These are phyloP conservation scores for Excalfactoria chinensis DNA, from an alignment of 2,113 vertebrate genomes.

Conservation along the genomic window DNA sequence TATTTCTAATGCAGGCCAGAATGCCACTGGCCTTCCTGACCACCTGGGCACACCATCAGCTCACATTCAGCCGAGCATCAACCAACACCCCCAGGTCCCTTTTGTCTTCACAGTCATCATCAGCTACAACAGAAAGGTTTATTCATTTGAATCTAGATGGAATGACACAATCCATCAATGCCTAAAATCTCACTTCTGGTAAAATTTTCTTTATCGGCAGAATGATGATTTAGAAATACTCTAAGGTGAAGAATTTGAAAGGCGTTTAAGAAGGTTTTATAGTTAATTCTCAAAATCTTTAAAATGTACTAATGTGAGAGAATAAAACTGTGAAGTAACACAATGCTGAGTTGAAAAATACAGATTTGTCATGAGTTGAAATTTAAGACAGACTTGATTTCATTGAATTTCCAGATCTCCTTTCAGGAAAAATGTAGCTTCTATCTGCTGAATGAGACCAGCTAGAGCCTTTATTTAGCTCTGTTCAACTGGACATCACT, in stretches of 20 bases:
- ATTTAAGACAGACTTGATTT: neutral
- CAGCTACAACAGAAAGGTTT: neutral
- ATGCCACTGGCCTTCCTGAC: no score
- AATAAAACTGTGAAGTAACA: neutral
- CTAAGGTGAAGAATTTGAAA: neutral
- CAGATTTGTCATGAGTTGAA: neutral
- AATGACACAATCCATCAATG: neutral
- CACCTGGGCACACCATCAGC: no score
- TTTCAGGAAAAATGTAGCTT: neutral
- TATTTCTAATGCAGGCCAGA: no score
- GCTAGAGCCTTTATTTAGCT: neutral
- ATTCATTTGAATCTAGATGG: neutral
- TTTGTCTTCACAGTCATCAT: no score
- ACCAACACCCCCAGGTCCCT: no score
- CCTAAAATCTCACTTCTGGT: neutral
- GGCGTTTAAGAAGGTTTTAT: neutral
- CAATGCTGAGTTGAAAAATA: neutral
- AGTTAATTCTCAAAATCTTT: neutral
- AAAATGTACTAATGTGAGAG: neutral
- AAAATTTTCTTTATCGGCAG: neutral
- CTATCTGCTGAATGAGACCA: neutral
- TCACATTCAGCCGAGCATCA: no score
- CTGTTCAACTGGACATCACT: neutral
- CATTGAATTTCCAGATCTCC: neutral
- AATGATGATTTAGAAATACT: neutral